Conservation (phyloP, 2,113 vertebrate genomes). For the Panthera leo region DNA sequence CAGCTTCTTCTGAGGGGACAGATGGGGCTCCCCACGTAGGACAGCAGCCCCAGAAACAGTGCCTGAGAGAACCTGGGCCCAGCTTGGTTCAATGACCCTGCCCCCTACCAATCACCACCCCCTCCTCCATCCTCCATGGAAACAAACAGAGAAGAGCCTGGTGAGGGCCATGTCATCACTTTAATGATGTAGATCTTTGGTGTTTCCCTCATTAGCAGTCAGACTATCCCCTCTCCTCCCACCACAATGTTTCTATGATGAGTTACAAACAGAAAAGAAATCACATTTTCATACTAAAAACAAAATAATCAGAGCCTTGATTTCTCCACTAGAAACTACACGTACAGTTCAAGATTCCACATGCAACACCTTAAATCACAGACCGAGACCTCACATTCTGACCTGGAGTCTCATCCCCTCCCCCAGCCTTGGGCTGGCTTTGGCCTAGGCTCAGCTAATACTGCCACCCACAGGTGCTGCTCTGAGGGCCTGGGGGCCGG, state of each 20-base stretch:
- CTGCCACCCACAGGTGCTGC: conserved; percentile 78
- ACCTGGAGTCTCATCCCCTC: conserved; percentile 77
- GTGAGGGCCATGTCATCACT: conserved; percentile 87
- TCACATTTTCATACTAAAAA: conserved; percentile 89
- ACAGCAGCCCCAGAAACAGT: neutral
- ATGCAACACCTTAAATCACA: conserved; percentile 91
- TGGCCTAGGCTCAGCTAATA: conserved; percentile 74
- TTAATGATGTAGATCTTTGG: conserved; percentile 90
- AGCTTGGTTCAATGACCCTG: neutral
- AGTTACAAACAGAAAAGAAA: conserved; percentile 90
- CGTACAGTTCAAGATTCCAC: conserved; percentile 88
- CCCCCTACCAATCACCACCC: neutral
- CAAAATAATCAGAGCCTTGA: conserved; percentile 87
- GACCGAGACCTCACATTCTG: conserved; percentile 86
- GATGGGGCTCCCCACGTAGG: neutral
- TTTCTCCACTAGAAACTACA: conserved; percentile 89
- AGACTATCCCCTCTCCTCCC: conserved; percentile 83
- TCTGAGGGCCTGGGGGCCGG: conserved; percentile 13
- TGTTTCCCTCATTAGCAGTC: conserved; percentile 89
- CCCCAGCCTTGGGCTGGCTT: conserved; percentile 75
- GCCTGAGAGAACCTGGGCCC: neutral
- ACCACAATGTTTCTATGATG: conserved; percentile 85
- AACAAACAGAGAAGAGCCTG: conserved; percentile 70
- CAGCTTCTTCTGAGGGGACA: neutral
- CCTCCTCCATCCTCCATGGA: neutral